phyloP scores from a whole-genome alignment of 2,113 vertebrate genomes.

The Zosterops lateralis region DNA sequence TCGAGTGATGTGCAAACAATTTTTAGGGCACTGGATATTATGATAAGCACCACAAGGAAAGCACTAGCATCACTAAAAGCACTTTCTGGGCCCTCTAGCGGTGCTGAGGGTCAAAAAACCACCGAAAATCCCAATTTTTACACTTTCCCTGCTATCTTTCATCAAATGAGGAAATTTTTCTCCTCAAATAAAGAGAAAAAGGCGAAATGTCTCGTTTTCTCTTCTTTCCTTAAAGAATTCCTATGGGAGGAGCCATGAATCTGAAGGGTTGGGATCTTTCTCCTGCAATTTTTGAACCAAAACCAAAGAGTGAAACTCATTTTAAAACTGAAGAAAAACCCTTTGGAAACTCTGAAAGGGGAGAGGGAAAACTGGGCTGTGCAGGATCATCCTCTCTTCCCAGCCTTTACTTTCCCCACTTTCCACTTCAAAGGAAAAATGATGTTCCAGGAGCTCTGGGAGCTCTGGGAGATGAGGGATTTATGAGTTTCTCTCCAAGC shows the following conservation, averaged over 20 bases:
- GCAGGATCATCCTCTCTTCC: neutral
- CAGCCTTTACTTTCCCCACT: neutral
- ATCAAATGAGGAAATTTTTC: neutral
- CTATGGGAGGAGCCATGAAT: fast-evolving
- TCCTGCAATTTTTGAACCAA: neutral
- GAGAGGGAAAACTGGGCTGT: neutral
- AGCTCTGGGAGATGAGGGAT: neutral
- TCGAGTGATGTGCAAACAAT: too few relatives aligned
- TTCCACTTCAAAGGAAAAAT: neutral
- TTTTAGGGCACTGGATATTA: neutral
- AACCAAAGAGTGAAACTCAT: fast-evolving
- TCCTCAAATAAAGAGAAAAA: neutral
- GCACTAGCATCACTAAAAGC: neutral
- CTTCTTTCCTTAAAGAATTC: neutral
- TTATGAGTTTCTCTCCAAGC: neutral
- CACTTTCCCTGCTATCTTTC: neutral
- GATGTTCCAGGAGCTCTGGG: neutral
- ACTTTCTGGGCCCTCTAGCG: slow-evolving; percentile 23
- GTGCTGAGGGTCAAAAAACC: neutral
- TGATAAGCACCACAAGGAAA: fast-evolving
- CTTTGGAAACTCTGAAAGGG: neutral
- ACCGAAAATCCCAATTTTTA: fast-evolving
- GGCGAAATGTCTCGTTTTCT: fast-evolving
- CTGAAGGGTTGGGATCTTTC: fast-evolving
- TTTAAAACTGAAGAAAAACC: neutral